Conservation (phyloP, 1,140 invertebrate species). For the Trachelipus rathkii region DNA sequence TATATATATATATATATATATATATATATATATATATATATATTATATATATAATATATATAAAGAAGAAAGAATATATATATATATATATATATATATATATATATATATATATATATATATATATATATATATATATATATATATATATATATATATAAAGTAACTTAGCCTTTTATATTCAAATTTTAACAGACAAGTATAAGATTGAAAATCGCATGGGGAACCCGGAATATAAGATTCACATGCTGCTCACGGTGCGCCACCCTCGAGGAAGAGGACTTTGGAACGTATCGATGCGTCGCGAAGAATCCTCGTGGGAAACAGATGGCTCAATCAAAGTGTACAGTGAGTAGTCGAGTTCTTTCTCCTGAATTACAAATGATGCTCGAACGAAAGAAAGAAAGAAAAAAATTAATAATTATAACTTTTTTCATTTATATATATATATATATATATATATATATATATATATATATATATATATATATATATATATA, state of each 20-base stretch:
- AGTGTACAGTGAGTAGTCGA: conserved; percentile 37
- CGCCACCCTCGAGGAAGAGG: conserved; percentile 53
- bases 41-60: background rate
- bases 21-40: conserved; percentile 2
- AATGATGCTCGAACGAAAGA: too few species aligned
- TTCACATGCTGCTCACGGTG: conserved; percentile 47
- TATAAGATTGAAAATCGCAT: conserved; percentile 65
- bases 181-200: conserved; percentile 53
- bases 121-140: background rate
- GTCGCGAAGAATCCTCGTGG: conserved; percentile 84
- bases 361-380: too few species aligned
- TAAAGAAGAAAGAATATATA: too few species aligned
- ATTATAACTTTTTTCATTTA: too few species aligned
- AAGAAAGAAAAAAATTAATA: too few species aligned
- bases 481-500: conserved; percentile 9
- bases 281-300: conserved; percentile 86
- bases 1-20: background rate
- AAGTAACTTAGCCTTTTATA: too few species aligned
- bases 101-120: conserved; percentile 19
- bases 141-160: background rate
- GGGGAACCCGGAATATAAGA: conserved; percentile 50
- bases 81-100: background rate
- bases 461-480: conserved; percentile 13
- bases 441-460: background rate
- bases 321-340: conserved; percentile 84